These are phyloP conservation scores for Australoheros scitulus DNA, from an alignment of 2,113 vertebrate genomes.

Conservation along the genomic window DNA sequence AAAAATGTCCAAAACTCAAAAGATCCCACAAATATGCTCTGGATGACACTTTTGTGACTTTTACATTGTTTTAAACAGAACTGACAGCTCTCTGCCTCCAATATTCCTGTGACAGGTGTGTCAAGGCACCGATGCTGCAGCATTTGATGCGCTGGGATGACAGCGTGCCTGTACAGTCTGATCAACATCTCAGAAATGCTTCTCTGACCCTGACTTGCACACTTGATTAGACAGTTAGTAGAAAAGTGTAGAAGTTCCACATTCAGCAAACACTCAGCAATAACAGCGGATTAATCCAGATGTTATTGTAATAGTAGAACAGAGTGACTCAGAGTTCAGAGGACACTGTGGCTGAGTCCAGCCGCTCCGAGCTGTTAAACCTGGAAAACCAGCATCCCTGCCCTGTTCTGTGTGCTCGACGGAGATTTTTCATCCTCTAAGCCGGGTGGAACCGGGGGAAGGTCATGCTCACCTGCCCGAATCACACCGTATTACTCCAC, in stretches of 20 bases:
- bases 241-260: not conserved
- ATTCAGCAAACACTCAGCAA: not conserved
- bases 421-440: not conserved
- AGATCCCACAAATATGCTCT: not conserved
- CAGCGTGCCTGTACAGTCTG: not conserved
- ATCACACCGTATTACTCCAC: not conserved
- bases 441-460: not conserved
- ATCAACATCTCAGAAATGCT: not conserved
- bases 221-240: not conserved
- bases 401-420: not conserved
- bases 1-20: not conserved
- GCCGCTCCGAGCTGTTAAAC: not conserved
- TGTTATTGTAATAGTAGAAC: not conserved
- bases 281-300: not conserved
- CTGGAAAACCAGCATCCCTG: constrained; percentile 9
- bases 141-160: not conserved
- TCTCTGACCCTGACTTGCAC: not conserved
- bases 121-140: not conserved
- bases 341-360: not conserved
- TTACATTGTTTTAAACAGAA: not conserved
- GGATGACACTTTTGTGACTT: not conserved
- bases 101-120: not conserved
- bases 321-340: not conserved
- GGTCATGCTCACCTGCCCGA: not conserved
- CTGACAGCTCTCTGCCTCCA: not conserved